Evolutionary conservation across 2,888 invertebrate genomes (phyloP).

Genomic region (Pyrrhia umbra): DNA sequence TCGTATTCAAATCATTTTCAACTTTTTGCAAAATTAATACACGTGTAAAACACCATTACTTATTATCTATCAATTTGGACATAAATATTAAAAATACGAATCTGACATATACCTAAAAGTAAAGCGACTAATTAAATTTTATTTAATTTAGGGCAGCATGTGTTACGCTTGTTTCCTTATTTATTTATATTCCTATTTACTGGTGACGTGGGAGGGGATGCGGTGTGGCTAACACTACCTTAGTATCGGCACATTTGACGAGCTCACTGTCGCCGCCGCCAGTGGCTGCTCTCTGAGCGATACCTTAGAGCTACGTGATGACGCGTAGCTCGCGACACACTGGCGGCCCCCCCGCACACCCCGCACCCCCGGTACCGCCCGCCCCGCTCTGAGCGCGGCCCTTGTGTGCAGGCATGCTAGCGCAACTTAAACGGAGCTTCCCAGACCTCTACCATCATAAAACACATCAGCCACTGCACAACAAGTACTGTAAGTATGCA

Average conservation of each 20-base stretch:
- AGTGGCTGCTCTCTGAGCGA: slow-evolving; percentile 9
- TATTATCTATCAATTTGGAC: slow-evolving; percentile 41
- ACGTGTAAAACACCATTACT: slow-evolving; percentile 46
- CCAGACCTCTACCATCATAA: slow-evolving; percentile 95
- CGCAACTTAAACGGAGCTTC: slow-evolving; percentile 96
- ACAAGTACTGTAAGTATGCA: slow-evolving; percentile 92
- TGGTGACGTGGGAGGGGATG: slow-evolving; percentile 77
- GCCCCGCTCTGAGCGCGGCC: slow-evolving; percentile 89
- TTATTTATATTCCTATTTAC: slow-evolving; percentile 79
- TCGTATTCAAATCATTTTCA: slow-evolving; percentile 14
- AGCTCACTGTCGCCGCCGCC: slow-evolving; percentile 16
- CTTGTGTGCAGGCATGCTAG: slow-evolving; percentile 95
- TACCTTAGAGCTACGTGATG: slow-evolving; percentile 32
- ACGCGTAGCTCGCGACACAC: slow-evolving; percentile 30
- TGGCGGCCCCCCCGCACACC: slow-evolving; percentile 53
- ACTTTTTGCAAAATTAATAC: slow-evolving; percentile 58
- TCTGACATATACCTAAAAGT: slow-evolving; percentile 22
- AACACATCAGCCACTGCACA: slow-evolving; percentile 94
- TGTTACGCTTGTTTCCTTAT: slow-evolving; percentile 80
- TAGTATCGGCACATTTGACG: slow-evolving; percentile 32
- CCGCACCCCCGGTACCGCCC: slow-evolving; percentile 76
- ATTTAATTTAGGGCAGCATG: slow-evolving; percentile 84
- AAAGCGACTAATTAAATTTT: slow-evolving; percentile 56
- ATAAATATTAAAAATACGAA: slow-evolving; percentile 26
- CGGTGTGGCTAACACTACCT: slow-evolving; percentile 60